These are phyloP conservation scores for Scophthalmus maximus DNA, from an alignment of 2,113 vertebrate genomes.

Conservation along the genomic window DNA sequence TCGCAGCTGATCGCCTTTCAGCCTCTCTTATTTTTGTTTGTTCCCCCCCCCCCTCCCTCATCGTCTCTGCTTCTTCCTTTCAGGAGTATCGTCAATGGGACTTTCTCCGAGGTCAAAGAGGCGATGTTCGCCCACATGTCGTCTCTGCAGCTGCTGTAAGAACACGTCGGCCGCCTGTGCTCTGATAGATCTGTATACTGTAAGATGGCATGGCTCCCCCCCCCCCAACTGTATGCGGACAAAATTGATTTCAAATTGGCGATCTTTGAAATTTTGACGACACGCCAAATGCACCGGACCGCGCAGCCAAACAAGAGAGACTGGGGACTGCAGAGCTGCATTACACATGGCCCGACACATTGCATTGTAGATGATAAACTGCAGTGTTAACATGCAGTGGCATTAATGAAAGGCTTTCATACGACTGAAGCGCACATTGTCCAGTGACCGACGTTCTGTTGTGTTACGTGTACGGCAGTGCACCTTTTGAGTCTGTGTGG, in stretches of 20 bases:
- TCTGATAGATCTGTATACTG: too few relatives aligned
- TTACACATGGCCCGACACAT: not conserved
- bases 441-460: not conserved
- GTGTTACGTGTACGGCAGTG: not conserved
- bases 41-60: not conserved
- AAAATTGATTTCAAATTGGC: too few relatives aligned
- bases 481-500: slow-evolving; percentile 9
- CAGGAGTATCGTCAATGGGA: slow-evolving; percentile 97
- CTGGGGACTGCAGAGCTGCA: not conserved
- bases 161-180: not conserved
- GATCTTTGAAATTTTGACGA: too few relatives aligned
- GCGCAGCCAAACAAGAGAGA: not conserved
- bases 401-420: not conserved
- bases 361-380: not conserved
- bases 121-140: slow-evolving; percentile 95
- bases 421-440: not conserved
- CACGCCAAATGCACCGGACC: not conserved
- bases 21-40: slow-evolving; percentile 1
- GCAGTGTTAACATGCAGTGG: not conserved
- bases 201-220: too few relatives aligned
- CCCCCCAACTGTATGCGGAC: too few relatives aligned
- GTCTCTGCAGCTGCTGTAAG: slow-evolving; percentile 96
- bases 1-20: slow-evolving; percentile 1
- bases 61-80: slow-evolving; percentile 12
- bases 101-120: slow-evolving; percentile 94